A percentile compares a stretch with the other conserved stretches of the same genome.
Conservation (phyloP, 2,113 vertebrate genomes). For the Lonchura striata region DNA sequence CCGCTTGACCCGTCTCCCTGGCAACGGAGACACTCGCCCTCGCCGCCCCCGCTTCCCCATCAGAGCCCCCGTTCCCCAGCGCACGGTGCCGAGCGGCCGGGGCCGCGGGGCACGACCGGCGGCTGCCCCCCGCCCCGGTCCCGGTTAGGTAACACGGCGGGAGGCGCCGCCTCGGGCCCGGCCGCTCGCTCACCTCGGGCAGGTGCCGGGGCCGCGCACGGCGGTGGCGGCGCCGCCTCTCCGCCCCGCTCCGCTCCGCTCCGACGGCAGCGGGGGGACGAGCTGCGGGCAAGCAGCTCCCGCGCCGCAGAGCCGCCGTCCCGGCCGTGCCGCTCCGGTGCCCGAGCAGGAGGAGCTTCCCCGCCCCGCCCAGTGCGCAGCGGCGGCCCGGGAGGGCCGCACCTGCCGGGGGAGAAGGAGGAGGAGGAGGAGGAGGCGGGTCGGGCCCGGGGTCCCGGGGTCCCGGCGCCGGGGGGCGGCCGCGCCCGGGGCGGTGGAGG, state of each 20-base stretch:
- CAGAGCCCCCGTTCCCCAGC: neutral
- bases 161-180: neutral
- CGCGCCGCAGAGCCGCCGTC: neutral
- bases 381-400: neutral
- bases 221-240: neutral
- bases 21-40: neutral
- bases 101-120: neutral
- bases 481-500: rapidly evolving
- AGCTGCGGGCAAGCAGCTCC: neutral
- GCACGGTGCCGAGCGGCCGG: neutral
- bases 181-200: neutral
- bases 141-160: neutral
- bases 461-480: rapidly evolving
- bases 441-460: no score
- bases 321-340: neutral
- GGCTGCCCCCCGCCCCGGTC: neutral
- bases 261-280: neutral
- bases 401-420: slow-evolving; percentile 2
- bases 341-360: slow-evolving; percentile 1
- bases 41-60: neutral
- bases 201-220: neutral
- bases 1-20: neutral
- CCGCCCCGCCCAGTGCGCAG: slow-evolving; percentile 30
- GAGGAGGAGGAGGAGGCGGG: neutral
- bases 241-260: neutral